Conservation (phyloP, 2,113 vertebrate genomes). For the Anguilla japonica region DNA sequence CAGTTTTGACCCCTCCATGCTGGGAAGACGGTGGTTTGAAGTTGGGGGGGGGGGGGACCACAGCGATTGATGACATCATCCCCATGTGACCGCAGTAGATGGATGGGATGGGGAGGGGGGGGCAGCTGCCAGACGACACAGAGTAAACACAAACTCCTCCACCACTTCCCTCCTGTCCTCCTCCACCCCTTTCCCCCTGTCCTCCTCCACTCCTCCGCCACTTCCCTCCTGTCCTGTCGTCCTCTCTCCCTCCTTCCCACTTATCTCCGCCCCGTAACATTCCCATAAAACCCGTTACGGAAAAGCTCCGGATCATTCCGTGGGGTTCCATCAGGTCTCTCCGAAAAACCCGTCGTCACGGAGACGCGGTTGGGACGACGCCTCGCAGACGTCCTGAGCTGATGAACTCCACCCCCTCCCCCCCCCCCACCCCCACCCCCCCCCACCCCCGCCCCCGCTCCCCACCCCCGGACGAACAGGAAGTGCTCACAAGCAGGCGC, state of each 20-base stretch:
- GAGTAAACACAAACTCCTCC: slow-evolving; percentile 4
- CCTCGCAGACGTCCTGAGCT: not conserved
- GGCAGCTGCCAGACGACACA: not conserved
- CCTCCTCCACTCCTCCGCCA: not conserved
- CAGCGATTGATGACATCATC: too few species aligned
- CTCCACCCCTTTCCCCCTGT: not conserved
- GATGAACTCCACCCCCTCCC: not conserved
- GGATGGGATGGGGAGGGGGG: not conserved
- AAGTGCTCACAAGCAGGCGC: not conserved
- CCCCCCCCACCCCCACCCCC: too few species aligned
- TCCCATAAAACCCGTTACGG: slow-evolving; percentile 9
- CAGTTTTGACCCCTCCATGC: not conserved
- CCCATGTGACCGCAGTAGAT: too few species aligned
- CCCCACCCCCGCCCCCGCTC: too few species aligned
- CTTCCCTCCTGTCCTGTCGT: not conserved
- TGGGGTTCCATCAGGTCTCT: not conserved
- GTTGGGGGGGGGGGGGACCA: not conserved
- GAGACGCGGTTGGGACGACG: not conserved
- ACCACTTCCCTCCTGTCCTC: not conserved
- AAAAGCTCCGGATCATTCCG: slow-evolving; percentile 30
- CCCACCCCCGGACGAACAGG: not conserved
- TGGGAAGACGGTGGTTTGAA: not conserved
- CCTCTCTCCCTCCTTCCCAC: not conserved
- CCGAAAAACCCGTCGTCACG: not conserved
- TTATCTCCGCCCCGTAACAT: not conserved